Percentiles rank a stretch among this genome's conserved stretches.
These are phyloP conservation scores for Craterocephalus amniculus DNA, from an alignment of 2,797 vertebrate species.

Conservation along the genomic window DNA sequence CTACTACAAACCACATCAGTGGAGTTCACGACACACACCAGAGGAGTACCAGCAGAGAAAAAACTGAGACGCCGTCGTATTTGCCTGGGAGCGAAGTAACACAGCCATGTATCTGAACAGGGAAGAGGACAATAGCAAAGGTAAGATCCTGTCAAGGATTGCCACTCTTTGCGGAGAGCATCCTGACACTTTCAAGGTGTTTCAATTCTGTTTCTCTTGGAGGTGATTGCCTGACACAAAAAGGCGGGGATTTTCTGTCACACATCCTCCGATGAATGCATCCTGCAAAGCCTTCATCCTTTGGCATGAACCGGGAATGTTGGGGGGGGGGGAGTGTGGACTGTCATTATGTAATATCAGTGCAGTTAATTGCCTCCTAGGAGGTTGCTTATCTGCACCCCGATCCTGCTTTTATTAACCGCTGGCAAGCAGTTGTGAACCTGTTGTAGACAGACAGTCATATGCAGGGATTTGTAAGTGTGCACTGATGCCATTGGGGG, in stretches of 20 bases:
- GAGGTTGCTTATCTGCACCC: slow-evolving; percentile 46
- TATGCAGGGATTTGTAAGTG: slow-evolving; percentile 2
- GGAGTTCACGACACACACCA: slow-evolving; percentile 69
- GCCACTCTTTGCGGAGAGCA: slow-evolving; percentile 48
- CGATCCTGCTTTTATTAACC: slow-evolving; percentile 38
- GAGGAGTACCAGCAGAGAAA: slow-evolving; percentile 67
- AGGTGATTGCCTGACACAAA: slow-evolving; percentile 37
- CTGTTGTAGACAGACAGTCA: slow-evolving; percentile 46
- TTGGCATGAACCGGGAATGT: slow-evolving; percentile 47
- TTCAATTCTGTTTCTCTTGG: slow-evolving; percentile 41
- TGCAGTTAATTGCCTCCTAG: slow-evolving; percentile 71
- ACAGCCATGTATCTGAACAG: slow-evolving; percentile 88
- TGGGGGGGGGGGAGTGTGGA: slow-evolving; percentile 67
- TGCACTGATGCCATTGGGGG: slow-evolving; percentile 23
- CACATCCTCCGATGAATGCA: slow-evolving; percentile 20
- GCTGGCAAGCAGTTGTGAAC: slow-evolving; percentile 40
- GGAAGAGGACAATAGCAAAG: slow-evolving; percentile 85
- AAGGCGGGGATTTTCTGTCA: slow-evolving; percentile 52
- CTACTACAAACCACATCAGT: slow-evolving; percentile 70
- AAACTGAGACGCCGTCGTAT: slow-evolving; percentile 58
- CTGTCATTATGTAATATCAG: slow-evolving; percentile 75
- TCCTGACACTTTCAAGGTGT: slow-evolving; percentile 75
- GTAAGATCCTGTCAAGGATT: slow-evolving; percentile 72
- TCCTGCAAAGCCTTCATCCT: slow-evolving; percentile 11
- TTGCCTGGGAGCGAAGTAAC: slow-evolving; percentile 67